Evolutionary conservation across 2,888 invertebrate species (phyloP).

Genomic region (Salticus scenicus): DNA sequence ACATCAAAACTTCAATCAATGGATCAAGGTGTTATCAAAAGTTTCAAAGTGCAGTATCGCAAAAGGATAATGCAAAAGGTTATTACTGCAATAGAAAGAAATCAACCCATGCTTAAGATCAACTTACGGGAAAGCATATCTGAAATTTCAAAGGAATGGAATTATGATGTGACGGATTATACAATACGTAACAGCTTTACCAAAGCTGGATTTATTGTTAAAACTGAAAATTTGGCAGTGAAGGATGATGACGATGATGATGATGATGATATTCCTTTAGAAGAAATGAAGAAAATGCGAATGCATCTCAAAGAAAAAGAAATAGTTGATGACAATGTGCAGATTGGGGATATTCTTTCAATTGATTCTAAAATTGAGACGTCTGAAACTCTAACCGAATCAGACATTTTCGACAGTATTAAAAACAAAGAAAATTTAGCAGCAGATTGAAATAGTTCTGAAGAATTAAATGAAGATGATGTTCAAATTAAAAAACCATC

Average conservation of each 20-base stretch:
- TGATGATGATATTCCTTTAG: too few relatives aligned
- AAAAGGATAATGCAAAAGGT: not conserved
- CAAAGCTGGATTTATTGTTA: not conserved
- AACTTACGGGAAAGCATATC: not conserved
- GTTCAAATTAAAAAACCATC: too few relatives aligned
- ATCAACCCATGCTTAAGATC: not conserved
- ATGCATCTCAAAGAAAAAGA: too few relatives aligned
- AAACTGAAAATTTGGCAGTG: not conserved
- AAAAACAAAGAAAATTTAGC: too few relatives aligned
- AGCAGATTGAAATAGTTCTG: too few relatives aligned
- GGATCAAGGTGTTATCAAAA: slow-evolving; percentile 10
- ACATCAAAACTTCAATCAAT: not conserved
- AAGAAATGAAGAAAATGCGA: too few relatives aligned
- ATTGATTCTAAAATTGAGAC: too few relatives aligned
- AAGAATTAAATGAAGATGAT: too few relatives aligned
- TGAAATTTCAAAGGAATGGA: not conserved
- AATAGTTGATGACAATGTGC: too few relatives aligned
- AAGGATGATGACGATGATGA: not conserved
- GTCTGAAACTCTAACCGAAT: too few relatives aligned
- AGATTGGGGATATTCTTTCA: too few relatives aligned
- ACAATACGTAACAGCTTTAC: not conserved
- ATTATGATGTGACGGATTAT: not conserved
- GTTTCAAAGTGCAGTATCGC: not conserved
- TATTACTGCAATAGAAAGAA: not conserved
- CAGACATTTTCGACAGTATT: too few relatives aligned